phyloP scores from a whole-genome alignment of 2,888 invertebrate genomes.

The Ctenicera cuprea region DNA sequence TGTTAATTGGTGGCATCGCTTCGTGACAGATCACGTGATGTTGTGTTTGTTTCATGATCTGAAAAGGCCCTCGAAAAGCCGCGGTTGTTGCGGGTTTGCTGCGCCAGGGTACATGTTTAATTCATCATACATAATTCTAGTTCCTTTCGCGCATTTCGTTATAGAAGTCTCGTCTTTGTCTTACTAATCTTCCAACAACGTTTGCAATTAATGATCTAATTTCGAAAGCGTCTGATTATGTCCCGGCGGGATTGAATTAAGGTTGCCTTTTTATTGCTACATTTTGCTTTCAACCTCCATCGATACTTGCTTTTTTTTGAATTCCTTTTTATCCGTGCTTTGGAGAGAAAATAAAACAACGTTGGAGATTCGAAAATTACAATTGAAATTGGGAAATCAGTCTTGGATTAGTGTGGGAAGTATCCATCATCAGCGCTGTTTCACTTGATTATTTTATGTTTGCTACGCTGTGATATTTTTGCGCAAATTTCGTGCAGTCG shows the following conservation, averaged over 20 bases:
- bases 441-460: too few species aligned
- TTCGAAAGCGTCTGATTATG: constrained; percentile 33
- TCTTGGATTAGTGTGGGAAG: too few species aligned
- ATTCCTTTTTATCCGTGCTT: background rate
- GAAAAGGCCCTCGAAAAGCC: constrained; percentile 24
- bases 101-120: constrained; percentile 32
- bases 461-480: too few species aligned
- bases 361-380: too few species aligned
- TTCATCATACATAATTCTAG: constrained; percentile 41
- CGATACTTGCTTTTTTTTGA: background rate
- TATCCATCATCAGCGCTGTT: too few species aligned
- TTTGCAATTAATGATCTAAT: constrained; percentile 39
- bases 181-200: constrained; percentile 27
- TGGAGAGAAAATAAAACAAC: too few species aligned
- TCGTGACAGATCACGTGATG: constrained; percentile 14
- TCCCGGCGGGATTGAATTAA: constrained; percentile 26
- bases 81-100: background rate
- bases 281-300: background rate
- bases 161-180: constrained; percentile 29
- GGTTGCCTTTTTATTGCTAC: constrained; percentile 23
- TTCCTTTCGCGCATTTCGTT: constrained; percentile 27
- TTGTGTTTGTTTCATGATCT: constrained; percentile 29
- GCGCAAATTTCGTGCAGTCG: constrained; percentile 11
- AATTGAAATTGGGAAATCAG: too few species aligned
- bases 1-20: constrained; percentile 16